Evolutionary conservation across 2,113 vertebrate species (phyloP).

Genomic region (Tupaia tana): DNA sequence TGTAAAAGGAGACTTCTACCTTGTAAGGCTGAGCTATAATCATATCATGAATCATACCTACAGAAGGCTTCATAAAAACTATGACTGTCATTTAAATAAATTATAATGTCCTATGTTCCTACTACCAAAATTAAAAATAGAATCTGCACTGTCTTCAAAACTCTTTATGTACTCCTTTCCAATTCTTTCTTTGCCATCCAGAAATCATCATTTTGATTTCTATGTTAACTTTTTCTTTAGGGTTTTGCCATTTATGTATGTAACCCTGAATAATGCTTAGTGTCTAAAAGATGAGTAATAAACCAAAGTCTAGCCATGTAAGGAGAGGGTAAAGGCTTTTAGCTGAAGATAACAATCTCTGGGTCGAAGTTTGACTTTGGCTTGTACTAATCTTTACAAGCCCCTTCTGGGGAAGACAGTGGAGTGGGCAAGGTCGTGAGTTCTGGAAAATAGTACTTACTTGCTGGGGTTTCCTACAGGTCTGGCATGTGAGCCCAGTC

Average conservation of each 20-base stretch:
- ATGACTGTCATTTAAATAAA: not conserved
- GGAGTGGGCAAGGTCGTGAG: not conserved
- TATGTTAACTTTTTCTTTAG: not conserved
- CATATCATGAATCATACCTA: not conserved
- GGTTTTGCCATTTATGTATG: not conserved
- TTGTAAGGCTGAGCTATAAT: not conserved
- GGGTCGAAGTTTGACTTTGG: not conserved
- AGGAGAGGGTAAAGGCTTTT: not conserved
- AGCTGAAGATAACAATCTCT: not conserved
- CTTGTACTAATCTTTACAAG: not conserved
- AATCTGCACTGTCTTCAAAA: not conserved
- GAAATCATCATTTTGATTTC: not conserved
- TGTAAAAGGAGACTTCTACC: not conserved
- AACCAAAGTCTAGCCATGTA: not conserved
- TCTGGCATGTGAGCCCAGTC: not conserved
- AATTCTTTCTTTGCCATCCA: not conserved
- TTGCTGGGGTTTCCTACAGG: fast-evolving
- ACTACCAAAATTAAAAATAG: not conserved
- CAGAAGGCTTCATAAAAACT: not conserved
- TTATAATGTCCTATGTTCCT: not conserved
- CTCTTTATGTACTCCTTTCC: not conserved
- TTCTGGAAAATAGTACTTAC: not conserved
- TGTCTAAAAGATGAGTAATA: not conserved
- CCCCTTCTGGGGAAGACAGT: not conserved
- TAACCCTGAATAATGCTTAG: not conserved